Base-by-base conservation (phyloP, 1,140 invertebrate species). In the Teleopsis dalmanni region DNA sequence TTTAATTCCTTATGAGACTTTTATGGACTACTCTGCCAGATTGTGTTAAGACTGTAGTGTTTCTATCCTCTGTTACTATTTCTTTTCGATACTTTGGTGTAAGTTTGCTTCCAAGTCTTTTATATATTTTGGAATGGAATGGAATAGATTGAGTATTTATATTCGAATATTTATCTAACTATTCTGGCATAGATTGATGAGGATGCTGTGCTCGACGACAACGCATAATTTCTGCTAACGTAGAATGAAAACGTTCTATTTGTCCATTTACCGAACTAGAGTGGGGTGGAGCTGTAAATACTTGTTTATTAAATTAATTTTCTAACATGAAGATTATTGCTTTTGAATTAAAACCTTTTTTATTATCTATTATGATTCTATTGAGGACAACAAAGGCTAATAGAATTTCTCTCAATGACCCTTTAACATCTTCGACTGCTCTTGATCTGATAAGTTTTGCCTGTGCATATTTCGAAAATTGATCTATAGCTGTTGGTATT, bases 211-310 rank as follows among this genome's bases (percentile, higher is more conserved):
- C n/a, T n/a, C n/a, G n/a, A n/a, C n/a, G n/a, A n/a, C n/a, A n/a
- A n/a, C n/a, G n/a, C n/a, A n/a, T n/a, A n/a, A n/a, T n/a, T n/a
- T n/a, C n/a, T n/a, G n/a, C n/a, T n/a, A n/a, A n/a, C n/a, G 27
- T 45, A 10, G n/a, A 31, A 18, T 44, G 42, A 18, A 44, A 27
- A 16, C 42, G 42, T 25, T 46, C 44, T 25, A 46, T 21, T 16
- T 25, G 34, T 16, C 11, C 18, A 14, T 25, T 47, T 16, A 35
- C 18, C 4, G 9, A 37, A 22, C 33, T 47, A 36, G 31, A 8
- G 6, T 38, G 23, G 8, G 18, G 36, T 13, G 18, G 6, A 8
- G 36, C n/a, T 38, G 19, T 19, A 38, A 21, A 38, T 2, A 38
- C 11, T 38, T 38, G n/a, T n/a, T n/a, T n/a, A n/a, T 22, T n/a